These are phyloP conservation scores for Trididemnum miniatum DNA, from an alignment of 23 tunicate species.

Conservation along the genomic window DNA sequence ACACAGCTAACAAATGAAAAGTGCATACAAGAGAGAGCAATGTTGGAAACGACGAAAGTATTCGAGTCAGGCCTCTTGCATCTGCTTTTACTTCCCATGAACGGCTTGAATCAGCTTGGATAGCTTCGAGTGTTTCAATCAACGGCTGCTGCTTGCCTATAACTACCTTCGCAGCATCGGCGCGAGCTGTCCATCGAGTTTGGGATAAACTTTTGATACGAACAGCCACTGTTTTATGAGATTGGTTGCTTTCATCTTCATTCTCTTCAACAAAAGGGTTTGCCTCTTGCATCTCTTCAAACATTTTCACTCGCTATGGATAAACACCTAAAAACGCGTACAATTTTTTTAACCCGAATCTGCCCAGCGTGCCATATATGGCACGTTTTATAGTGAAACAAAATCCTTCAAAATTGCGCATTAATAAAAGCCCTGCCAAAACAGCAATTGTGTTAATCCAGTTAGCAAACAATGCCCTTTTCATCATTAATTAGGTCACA, in stretches of 20 bases:
- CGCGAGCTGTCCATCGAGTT: conserved; percentile 34
- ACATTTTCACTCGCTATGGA: conserved; percentile 27
- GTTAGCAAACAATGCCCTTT: too few relatives aligned
- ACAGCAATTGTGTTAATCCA: too few relatives aligned
- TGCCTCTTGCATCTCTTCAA: conserved; percentile 27
- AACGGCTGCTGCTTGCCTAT: conserved; percentile 27
- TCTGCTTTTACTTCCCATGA: conserved; percentile 34
- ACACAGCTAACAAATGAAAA: conserved; percentile 28
- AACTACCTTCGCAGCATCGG: conserved; percentile 34
- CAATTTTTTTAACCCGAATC: conserved; percentile 24
- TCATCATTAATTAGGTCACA: too few relatives aligned
- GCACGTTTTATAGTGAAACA: too few relatives aligned
- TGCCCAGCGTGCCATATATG: too few relatives aligned
- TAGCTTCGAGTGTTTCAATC: conserved; percentile 30
- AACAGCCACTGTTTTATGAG: conserved; percentile 26
- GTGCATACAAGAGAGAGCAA: conserved; percentile 28
- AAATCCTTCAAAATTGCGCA: too few relatives aligned
- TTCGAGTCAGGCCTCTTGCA: conserved; percentile 33
- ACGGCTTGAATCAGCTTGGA: conserved; percentile 24
- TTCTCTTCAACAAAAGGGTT: conserved; percentile 26
- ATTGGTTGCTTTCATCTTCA: conserved; percentile 21
- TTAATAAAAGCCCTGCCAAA: too few relatives aligned
- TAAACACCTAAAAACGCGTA: conserved; percentile 30
- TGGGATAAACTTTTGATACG: conserved; percentile 28
- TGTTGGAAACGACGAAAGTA: conserved; percentile 36